phyloP scores from a whole-genome alignment of 2,888 invertebrate genomes.

The Pterobdella sp. region DNA sequence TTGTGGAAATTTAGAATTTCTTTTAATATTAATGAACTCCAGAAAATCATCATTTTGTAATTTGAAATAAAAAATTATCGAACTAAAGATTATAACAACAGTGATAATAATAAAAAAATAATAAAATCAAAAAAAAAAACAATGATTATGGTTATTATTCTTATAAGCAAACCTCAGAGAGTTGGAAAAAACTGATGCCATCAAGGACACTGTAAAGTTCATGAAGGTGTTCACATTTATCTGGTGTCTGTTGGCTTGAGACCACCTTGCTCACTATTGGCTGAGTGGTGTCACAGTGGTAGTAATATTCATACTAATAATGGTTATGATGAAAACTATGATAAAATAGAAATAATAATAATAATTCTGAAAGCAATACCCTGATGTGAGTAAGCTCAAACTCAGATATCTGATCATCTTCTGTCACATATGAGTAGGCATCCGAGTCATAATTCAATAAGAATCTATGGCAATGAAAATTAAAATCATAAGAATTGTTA shows the following conservation, averaged over 20 bases:
- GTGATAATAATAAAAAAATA: no score
- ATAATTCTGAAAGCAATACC: neutral
- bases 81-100: no score
- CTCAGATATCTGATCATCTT: slow-evolving; percentile 10
- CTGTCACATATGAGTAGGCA: neutral
- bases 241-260: neutral
- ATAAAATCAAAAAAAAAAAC: neutral
- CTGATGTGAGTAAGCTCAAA: slow-evolving; percentile 9
- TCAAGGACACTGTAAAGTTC: neutral
- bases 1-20: no score
- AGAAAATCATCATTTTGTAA: no score
- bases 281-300: neutral
- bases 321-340: neutral
- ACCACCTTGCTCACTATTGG: slow-evolving; percentile 14
- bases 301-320: neutral
- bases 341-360: neutral
- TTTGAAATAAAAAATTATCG: no score
- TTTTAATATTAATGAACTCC: no score
- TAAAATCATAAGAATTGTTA: no score
- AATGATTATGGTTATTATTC: neutral
- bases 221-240: slow-evolving; percentile 12
- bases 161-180: neutral
- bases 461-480: no score
- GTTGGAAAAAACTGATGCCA: slow-evolving; percentile 1
- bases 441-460: neutral